Percentiles rank a stretch among this genome's conserved stretches.
These are phyloP conservation scores for Pseudomyrmex cubaensis DNA, from an alignment of 1,140 invertebrate species.

Conservation along the genomic window DNA sequence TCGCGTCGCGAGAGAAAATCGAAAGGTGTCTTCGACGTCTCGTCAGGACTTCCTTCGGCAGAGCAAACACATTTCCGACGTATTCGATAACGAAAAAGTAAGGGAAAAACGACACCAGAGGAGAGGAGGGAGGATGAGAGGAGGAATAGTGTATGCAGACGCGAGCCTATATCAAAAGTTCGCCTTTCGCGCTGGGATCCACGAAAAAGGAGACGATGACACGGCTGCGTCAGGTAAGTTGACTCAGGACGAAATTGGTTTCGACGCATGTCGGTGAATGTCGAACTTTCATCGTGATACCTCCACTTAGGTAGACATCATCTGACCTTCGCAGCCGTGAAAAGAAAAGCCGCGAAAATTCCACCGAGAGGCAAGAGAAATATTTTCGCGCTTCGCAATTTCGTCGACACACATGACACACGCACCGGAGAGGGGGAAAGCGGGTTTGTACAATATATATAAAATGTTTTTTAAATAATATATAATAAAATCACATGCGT, in stretches of 20 bases:
- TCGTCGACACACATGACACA: background rate
- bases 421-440: background rate
- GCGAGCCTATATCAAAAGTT: conserved; percentile 56
- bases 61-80: conserved; percentile 63
- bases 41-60: conserved; percentile 44
- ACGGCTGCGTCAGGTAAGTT: conserved; percentile 44
- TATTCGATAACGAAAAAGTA: conserved; percentile 58
- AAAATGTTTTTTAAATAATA: background rate
- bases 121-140: background rate
- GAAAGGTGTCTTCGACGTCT: conserved; percentile 46
- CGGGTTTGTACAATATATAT: background rate
- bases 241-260: conserved; percentile 68
- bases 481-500: background rate
- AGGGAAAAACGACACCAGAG: background rate
- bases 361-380: conserved; percentile 24
- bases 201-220: conserved; percentile 52
- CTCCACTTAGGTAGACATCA: conserved; percentile 48
- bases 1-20: conserved; percentile 11
- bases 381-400: conserved; percentile 1
- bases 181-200: conserved; percentile 44
- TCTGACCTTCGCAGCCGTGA: conserved; percentile 23
- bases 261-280: conserved; percentile 56
- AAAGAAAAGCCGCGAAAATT: conserved; percentile 31
- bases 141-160: conserved; percentile 57
- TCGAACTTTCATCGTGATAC: conserved; percentile 58